These are phyloP conservation scores for Geotrupes spiniger DNA, from an alignment of 2,888 invertebrate species.

Conservation along the genomic window DNA sequence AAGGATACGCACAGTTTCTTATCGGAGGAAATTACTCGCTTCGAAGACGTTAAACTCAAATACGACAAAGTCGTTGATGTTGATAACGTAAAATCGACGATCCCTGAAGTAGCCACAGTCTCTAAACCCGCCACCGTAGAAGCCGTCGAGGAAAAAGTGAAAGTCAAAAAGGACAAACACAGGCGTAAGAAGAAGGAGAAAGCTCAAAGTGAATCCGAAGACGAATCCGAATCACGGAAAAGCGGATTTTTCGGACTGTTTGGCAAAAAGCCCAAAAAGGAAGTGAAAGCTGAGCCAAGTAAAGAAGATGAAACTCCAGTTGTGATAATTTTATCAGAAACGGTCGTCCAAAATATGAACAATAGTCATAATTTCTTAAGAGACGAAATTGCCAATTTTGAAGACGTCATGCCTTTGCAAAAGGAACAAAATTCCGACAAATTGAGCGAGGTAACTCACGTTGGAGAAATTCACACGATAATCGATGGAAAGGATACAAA, in stretches of 20 bases:
- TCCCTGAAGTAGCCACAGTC: no score
- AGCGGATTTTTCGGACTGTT: slow-evolving; percentile 31
- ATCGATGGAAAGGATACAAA: not conserved
- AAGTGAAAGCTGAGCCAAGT: not conserved
- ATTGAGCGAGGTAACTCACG: not conserved
- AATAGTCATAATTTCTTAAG: slow-evolving; percentile 24
- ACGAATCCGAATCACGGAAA: slow-evolving; percentile 28
- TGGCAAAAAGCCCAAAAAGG: slow-evolving; percentile 29
- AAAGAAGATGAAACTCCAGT: not conserved
- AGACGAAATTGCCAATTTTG: slow-evolving; percentile 25
- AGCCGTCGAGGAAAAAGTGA: slow-evolving; percentile 11
- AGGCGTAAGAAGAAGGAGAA: slow-evolving; percentile 1
- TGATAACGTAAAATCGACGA: no score
- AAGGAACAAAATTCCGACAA: not conserved
- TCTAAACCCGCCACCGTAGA: not conserved
- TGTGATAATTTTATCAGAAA: slow-evolving; percentile 4
- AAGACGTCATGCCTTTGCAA: slow-evolving; percentile 21
- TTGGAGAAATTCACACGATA: slow-evolving; percentile 6
- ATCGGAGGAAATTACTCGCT: slow-evolving; percentile 36
- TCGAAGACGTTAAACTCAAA: slow-evolving; percentile 36
- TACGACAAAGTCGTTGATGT: not conserved
- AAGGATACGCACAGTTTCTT: slow-evolving; percentile 36
- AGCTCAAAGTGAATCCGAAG: slow-evolving; percentile 20
- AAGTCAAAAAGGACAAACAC: slow-evolving; percentile 4
- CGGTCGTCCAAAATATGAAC: slow-evolving; percentile 3